phyloP scores from a whole-genome alignment of 2,797 vertebrate genomes.

The Atherinosoma microstoma region DNA sequence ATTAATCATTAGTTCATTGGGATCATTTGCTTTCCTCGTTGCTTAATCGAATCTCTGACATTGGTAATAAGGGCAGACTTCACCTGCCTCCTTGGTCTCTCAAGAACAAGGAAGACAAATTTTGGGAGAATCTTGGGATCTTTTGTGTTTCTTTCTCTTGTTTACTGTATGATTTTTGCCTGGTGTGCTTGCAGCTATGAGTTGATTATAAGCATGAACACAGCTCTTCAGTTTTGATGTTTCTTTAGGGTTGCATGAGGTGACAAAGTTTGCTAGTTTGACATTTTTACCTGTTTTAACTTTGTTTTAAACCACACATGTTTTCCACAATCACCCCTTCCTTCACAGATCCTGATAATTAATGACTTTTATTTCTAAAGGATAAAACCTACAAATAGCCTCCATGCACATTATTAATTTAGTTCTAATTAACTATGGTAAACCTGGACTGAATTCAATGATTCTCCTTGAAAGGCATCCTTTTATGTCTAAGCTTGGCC shows the following conservation, averaged over 20 bases:
- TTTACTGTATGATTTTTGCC: conserved; percentile 34
- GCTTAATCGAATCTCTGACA: conserved; percentile 91
- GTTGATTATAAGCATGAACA: no score
- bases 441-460: conserved; percentile 81
- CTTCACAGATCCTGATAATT: conserved; percentile 78
- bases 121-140: conserved; percentile 48
- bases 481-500: conserved; percentile 23
- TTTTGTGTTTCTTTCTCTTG: conserved; percentile 55
- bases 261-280: conserved; percentile 41
- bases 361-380: conserved; percentile 82
- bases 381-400: conserved; percentile 82
- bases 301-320: conserved; percentile 47
- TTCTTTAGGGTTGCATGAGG: conserved; percentile 25
- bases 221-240: not conserved
- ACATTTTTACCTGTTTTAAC: conserved; percentile 50
- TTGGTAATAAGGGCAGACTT: conserved; percentile 93
- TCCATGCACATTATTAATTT: conserved; percentile 84
- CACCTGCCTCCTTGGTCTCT: conserved; percentile 83
- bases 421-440: conserved; percentile 84
- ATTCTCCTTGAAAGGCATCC: conserved; percentile 35
- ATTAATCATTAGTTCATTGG: conserved; percentile 98
- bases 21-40: conserved; percentile 91
- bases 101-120: conserved; percentile 83
- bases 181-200: no score
- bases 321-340: conserved; percentile 66